These are phyloP conservation scores for Sturmia bella DNA, from an alignment of 2,888 invertebrate genomes.

Conservation along the genomic window DNA sequence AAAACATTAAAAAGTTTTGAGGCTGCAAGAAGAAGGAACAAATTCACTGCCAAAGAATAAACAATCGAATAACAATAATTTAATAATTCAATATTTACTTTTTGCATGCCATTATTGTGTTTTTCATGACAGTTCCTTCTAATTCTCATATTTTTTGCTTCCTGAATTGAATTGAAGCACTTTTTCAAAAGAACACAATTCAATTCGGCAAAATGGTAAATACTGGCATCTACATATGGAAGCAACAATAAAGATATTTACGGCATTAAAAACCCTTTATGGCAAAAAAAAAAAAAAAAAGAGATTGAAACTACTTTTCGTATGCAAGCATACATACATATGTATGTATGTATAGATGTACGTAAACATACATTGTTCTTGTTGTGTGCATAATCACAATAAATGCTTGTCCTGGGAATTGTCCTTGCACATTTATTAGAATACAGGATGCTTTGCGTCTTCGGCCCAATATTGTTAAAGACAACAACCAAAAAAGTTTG, in stretches of 20 bases:
- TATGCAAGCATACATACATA: not conserved
- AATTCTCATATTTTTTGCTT: conserved; percentile 39
- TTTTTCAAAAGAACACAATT: not conserved
- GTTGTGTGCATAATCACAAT: conserved; percentile 78
- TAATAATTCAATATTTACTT: conserved; percentile 70
- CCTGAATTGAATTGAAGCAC: conserved; percentile 55
- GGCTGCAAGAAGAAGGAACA: conserved; percentile 24
- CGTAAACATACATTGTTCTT: conserved; percentile 42
- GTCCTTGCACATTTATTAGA: conserved; percentile 74
- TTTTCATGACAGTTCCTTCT: conserved; percentile 44
- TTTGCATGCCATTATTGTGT: conserved; percentile 63
- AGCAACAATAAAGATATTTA: conserved; percentile 6
- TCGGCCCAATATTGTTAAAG: conserved; percentile 25
- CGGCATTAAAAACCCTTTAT: conserved; percentile 58
- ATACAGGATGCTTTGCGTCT: conserved; percentile 63
- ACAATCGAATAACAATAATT: conserved; percentile 70
- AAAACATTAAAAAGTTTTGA: conserved; percentile 50
- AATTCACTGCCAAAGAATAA: conserved; percentile 54
- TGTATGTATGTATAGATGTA: not conserved
- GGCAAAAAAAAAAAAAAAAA: conserved; percentile 24
- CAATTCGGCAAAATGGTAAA: conserved; percentile 54
- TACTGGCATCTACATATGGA: conserved; percentile 15
- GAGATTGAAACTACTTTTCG: conserved; percentile 21
- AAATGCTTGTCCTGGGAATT: conserved; percentile 80
- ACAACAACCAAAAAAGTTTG: conserved; percentile 1